Base-by-base conservation (phyloP, 1,140 invertebrate genomes). In the Trypoxylus dichotomus region DNA sequence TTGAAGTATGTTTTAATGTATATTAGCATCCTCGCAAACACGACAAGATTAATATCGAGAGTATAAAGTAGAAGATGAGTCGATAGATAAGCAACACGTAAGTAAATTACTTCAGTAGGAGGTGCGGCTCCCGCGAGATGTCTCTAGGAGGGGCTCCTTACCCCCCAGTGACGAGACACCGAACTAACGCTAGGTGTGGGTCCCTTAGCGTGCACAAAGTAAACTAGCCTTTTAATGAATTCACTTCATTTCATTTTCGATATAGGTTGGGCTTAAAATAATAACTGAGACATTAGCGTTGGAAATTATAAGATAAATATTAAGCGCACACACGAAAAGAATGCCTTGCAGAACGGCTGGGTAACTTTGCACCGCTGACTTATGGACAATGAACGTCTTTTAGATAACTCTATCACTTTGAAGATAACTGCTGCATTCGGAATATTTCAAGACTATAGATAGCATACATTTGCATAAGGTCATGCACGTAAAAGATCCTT, bases 151-250 rank as follows among this genome's bases (percentile, higher is more conserved):
- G 82, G 83, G 81, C 78, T 63, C 77, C 78, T 79, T 79, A 80
- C 79, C 82, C 80, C 80, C 76, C 77, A 79, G 81, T 80, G 80
- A 80, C 78, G 25, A 60, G 71, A 73, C 76, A 74, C 72, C 75
- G 75, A 72, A 74, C 78, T 76, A 68, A 71, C 63, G 21, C 72
- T 47, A 79, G 83, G 83, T 78, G 82, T 83, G 83, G 81, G 80
- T 83, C 83, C 83, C 83, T 83, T 84, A 83, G 83, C 83, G 83
- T 84, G 83, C 80, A 77, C 82, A 79, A 84, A 84, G 83, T 84
- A 83, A 84, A 84, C 83, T 83, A 76, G 78, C 77, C 80, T 80
- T 81, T 80, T 83, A 84, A 84, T 84, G 82, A 83, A 84, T 81
- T 83, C 80, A 80, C 76, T 78, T 78, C 78, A 81, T 82, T 82